Base-by-base conservation (phyloP, 2,113 vertebrate species). In the Scophthalmus maximus region DNA sequence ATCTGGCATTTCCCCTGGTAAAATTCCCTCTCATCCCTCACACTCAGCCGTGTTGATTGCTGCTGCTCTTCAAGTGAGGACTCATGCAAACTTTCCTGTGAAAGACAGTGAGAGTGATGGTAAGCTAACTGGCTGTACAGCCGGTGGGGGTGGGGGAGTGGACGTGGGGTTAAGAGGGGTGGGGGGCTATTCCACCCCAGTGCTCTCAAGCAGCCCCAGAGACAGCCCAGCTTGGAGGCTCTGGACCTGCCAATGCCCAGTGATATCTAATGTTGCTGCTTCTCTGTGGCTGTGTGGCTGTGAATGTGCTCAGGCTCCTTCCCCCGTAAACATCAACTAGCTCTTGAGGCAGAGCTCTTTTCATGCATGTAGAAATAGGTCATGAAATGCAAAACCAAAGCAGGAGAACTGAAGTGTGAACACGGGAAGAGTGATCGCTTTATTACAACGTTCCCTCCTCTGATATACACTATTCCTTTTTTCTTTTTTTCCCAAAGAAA, bases 1-100 rank as follows among this genome's bases (percentile, higher is more conserved):
- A 93, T 92, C 88, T 91, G 91, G 85, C 87, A 80, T 86, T 89
- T 79, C 83, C 88, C 87, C 83, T 87, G 86, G 85, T 88, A 72
- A 85, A 87, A 89, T 82, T 91, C 70, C 81, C 84, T 83, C 81
- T 85, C 86, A 84, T 86, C 78, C 78, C 67, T 87, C 86, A 85
- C 89, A 87, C 84, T 86, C 81, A 38, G 68, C 52, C 50, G 77
- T 73, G 85, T 87, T 86, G 84, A 89, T 86, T 84, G 85, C 87
- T 53, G 71, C 78, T 84, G 85, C 88, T 91, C 86, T 89, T 74
- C 75, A 82, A 91, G 90, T 79, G 81, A 83, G 73, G 71, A 86
- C 56, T 88, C 78, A 40, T 71, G 83, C 83, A 74, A 89, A 84
- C 74, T 78, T 79, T 85, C 52, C 71, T 72, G 79, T 76, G 79